Percentiles rank a stretch among this genome's conserved stretches.
phyloP scores from a whole-genome alignment of 2,888 invertebrate species.

The Agriopis leucophaearia region DNA sequence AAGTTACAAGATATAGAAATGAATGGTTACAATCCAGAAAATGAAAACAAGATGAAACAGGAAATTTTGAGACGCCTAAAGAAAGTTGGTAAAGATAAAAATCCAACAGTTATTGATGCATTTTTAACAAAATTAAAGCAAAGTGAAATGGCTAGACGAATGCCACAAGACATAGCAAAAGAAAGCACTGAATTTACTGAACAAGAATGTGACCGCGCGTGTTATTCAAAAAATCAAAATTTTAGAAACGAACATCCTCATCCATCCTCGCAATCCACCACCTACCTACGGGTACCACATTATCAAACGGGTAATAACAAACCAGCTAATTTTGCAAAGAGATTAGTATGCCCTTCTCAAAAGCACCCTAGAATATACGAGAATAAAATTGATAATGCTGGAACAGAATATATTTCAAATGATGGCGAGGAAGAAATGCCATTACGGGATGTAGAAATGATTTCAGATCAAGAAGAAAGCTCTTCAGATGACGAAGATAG shows the following conservation, averaged over 20 bases:
- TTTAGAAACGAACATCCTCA: background rate
- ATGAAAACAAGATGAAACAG: slow-evolving; percentile 59
- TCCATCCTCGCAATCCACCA: background rate
- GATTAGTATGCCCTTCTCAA: background rate
- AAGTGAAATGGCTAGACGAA: slow-evolving; percentile 53
- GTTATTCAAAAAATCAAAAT: background rate
- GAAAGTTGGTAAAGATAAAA: slow-evolving; percentile 54
- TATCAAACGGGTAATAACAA: background rate
- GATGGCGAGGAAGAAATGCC: background rate
- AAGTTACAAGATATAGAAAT: slow-evolving; percentile 62
- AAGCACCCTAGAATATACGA: background rate
- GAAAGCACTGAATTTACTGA: background rate
- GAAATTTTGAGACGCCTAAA: slow-evolving; percentile 57
- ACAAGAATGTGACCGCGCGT: background rate
- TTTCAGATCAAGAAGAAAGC: background rate
- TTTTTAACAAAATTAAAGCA: slow-evolving; percentile 59
- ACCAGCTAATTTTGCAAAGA: background rate
- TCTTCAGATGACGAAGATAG: background rate
- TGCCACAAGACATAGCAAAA: slow-evolving; percentile 21
- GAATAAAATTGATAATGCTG: background rate
- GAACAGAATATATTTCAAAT: background rate
- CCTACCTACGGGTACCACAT: too few relatives aligned
- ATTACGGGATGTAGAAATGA: background rate
- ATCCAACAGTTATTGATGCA: slow-evolving; percentile 47
- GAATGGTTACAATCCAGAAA: slow-evolving; percentile 52